Conservation (phyloP, 2,113 vertebrate species). For the Seriola quinqueradiata region DNA sequence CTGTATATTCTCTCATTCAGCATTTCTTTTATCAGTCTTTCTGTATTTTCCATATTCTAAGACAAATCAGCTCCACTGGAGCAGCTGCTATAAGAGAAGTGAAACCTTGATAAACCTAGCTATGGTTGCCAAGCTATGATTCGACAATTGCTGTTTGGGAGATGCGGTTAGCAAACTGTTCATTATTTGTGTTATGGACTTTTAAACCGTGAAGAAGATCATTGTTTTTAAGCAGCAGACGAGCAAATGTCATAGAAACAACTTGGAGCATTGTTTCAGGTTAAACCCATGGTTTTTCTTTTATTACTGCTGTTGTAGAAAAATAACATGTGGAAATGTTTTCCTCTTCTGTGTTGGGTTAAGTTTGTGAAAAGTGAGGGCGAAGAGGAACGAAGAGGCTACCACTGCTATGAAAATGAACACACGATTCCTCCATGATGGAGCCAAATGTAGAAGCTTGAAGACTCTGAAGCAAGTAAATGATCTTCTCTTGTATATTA, state of each 20-base stretch:
- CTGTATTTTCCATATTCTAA: too few relatives aligned
- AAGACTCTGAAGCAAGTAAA: neutral
- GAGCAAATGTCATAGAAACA: too few relatives aligned
- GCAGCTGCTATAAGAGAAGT: too few relatives aligned
- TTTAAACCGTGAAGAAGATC: too few relatives aligned
- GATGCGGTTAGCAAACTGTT: neutral
- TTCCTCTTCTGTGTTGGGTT: neutral
- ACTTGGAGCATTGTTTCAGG: neutral
- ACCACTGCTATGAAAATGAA: neutral
- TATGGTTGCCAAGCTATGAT: neutral
- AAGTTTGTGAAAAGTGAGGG: neutral
- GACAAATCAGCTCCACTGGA: too few relatives aligned
- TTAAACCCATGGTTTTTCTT: neutral
- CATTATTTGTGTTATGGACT: too few relatives aligned
- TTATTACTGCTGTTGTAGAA: neutral
- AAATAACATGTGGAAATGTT: neutral
- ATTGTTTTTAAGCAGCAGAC: too few relatives aligned
- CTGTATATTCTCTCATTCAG: too few relatives aligned
- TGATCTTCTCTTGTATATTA: slow-evolving; percentile 11
- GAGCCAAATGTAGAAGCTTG: neutral
- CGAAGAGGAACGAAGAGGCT: too few relatives aligned
- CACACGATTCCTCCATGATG: neutral
- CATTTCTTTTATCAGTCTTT: too few relatives aligned
- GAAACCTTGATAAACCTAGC: neutral
- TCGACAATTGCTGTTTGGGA: neutral